Base-by-base conservation (phyloP, 2,113 vertebrate species). In the Chauna torquata region DNA sequence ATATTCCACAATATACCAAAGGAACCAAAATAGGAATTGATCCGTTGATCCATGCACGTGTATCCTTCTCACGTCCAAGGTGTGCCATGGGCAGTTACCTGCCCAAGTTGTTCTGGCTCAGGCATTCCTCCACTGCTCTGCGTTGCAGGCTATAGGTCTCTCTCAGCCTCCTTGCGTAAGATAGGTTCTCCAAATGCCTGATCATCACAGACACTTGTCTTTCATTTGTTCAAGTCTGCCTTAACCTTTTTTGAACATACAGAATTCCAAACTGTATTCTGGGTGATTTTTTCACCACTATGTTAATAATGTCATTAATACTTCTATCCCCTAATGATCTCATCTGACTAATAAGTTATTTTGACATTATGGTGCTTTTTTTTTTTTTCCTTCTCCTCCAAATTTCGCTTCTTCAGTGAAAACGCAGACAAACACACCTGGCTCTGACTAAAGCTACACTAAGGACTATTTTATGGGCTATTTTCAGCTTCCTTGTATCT, bases 21-120 rank as follows among this genome's bases (percentile, higher is more conserved):
- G 25, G 52, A 82, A 72, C 23, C n/a, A 68, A 78, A 71, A 16
- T 0, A 68, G 32, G 38, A 49, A 52, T 4, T 9, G 30, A 44
- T 28, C 25, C 59, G 13, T 2, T 47, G n/a, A 24, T 42, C 27
- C 20, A 45, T 7, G 18, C 25, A 22, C 34, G 10, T 1, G 0
- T 7, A 18, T 8, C 24, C 32, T 49, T 30, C 45, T 49, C 50
- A 36, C 12, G 42, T 2, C 16, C 34, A 22, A 12, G n/a, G 16
- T 19, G 25, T 47, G 71, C 6, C 62, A 34, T 42, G n/a, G 40
- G 15, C 40, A 64, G 8, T 24, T 12, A 12, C 58, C 59, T 49
- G 34, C 24, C 34, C 1, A 6, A 17, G 54, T 12, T 4, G 1
- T 14, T 34, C 55, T 25, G 30, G 55, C 27, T 55, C 40, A 15